Evolutionary conservation across 2,888 invertebrate genomes (phyloP).

Genomic region (Conchocele bisecta): DNA sequence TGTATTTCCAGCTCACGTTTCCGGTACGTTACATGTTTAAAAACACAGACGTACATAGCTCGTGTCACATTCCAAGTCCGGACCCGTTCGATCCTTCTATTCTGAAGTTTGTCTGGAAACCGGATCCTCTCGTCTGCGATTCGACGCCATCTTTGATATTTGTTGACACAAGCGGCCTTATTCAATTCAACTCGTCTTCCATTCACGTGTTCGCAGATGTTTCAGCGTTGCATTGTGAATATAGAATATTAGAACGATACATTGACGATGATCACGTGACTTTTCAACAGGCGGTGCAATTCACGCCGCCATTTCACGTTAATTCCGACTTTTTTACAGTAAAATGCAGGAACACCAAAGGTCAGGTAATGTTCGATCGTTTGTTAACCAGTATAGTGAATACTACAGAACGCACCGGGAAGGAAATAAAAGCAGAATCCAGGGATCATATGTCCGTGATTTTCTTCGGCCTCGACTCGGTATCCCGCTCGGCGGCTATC

Average conservation of each 20-base stretch:
- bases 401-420: background rate
- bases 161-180: slow-evolving; percentile 27
- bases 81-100: slow-evolving; percentile 53
- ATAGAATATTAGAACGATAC: slow-evolving; percentile 32
- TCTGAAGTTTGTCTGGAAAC: slow-evolving; percentile 58
- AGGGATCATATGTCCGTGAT: slow-evolving; percentile 43
- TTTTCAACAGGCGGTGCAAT: slow-evolving; percentile 29
- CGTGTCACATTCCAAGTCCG: slow-evolving; percentile 45
- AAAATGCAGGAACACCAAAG: slow-evolving; percentile 20
- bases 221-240: slow-evolving; percentile 26
- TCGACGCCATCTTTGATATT: slow-evolving; percentile 28
- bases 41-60: slow-evolving; percentile 30
- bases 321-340: slow-evolving; percentile 50
- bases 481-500: slow-evolving; percentile 55
- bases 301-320: slow-evolving; percentile 38
- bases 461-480: slow-evolving; percentile 60
- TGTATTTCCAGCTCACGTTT: slow-evolving; percentile 52
- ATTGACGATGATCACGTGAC: slow-evolving; percentile 44
- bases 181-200: slow-evolving; percentile 42
- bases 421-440: slow-evolving; percentile 25
- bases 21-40: slow-evolving; percentile 51
- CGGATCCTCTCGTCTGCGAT: slow-evolving; percentile 49
- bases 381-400: slow-evolving; percentile 30
- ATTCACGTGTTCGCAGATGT: slow-evolving; percentile 6
- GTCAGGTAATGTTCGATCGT: slow-evolving; percentile 22